These are phyloP conservation scores for Bolinopsis microptera DNA, from an alignment of 37 sponge, comb jelly and placozoan species.

Conservation along the genomic window DNA sequence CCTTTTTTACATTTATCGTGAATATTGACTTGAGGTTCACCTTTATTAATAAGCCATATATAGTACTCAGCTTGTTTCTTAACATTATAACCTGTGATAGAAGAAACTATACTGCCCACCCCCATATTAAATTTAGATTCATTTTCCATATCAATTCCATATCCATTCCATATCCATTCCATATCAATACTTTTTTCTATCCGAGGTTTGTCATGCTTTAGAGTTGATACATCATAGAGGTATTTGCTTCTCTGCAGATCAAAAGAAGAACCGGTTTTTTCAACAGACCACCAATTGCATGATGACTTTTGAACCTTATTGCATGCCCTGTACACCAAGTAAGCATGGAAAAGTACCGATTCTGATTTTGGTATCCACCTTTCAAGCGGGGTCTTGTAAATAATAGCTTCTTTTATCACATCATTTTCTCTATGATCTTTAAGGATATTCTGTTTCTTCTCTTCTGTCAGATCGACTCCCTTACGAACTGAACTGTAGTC, in stretches of 20 bases:
- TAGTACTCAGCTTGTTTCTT: background rate
- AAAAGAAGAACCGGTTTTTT: background rate
- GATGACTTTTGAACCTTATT: background rate
- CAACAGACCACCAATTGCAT: background rate
- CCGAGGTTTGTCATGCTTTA: background rate
- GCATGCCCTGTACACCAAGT: background rate
- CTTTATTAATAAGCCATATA: background rate
- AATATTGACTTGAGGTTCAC: background rate
- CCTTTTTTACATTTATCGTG: background rate
- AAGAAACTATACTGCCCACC: too few relatives aligned
- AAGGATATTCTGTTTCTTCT: background rate
- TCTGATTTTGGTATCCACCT: background rate
- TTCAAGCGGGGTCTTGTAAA: constrained; percentile 20
- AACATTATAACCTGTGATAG: background rate
- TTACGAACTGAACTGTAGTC: background rate
- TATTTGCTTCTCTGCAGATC: background rate
- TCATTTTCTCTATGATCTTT: background rate
- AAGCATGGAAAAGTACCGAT: background rate
- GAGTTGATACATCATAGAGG: background rate
- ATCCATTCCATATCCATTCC: too few relatives aligned
- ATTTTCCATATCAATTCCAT: background rate
- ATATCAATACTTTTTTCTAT: background rate
- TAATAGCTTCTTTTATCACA: background rate
- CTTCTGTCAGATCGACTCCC: background rate
- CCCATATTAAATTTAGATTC: background rate